Evolutionary conservation across 2,797 vertebrate species (phyloP).

Genomic region (Octomys mimax): DNA sequence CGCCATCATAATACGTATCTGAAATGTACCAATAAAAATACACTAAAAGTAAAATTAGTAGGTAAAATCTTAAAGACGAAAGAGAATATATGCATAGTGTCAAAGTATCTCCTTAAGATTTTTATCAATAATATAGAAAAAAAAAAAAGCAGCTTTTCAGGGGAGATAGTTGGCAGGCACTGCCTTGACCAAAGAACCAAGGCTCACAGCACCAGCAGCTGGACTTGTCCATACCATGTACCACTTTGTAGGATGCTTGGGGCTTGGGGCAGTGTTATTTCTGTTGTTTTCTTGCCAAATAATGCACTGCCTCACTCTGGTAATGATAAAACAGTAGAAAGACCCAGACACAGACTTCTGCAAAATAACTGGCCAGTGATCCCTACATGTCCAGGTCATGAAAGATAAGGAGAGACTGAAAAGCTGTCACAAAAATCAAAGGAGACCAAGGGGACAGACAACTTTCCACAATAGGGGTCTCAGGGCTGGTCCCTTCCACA

Average conservation of each 20-base stretch:
- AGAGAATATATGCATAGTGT: neutral
- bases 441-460: neutral
- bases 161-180: neutral
- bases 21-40: neutral
- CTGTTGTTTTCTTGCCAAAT: neutral
- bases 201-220: neutral
- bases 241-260: neutral
- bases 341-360: neutral
- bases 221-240: fast-evolving
- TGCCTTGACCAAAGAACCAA: fast-evolving
- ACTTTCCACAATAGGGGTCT: too few relatives aligned
- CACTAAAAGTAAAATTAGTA: neutral
- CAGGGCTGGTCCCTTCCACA: too few relatives aligned
- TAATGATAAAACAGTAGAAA: neutral
- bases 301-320: neutral
- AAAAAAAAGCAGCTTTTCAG: neutral
- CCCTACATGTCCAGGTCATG: neutral
- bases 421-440: neutral
- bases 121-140: neutral
- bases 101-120: neutral
- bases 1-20: neutral
- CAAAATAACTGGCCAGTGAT: neutral
- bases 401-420: neutral
- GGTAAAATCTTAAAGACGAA: neutral
- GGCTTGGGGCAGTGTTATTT: neutral